Conservation (phyloP, 1,140 invertebrate genomes). For the Liolophura sinensis region DNA sequence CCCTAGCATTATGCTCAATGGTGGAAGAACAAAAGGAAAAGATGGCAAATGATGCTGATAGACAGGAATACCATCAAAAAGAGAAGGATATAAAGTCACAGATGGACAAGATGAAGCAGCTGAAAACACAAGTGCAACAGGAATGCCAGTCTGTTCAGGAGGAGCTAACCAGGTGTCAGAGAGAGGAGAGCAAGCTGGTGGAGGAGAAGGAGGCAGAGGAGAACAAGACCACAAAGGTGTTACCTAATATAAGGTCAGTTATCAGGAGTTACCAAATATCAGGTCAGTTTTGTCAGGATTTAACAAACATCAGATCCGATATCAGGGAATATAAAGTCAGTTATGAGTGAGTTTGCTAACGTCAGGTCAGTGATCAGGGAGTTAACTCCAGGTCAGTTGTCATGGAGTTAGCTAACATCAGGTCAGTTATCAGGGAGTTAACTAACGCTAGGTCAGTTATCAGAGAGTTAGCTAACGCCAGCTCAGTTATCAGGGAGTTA, state of each 20-base stretch:
- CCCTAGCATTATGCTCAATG: constrained; percentile 4
- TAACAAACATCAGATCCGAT: not conserved
- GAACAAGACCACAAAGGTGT: constrained; percentile 18
- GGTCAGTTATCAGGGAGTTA: no score
- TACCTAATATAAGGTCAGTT: constrained; percentile 27
- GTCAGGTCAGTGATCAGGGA: no score
- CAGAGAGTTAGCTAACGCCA: no score
- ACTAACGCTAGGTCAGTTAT: not conserved
- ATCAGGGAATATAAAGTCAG: no score
- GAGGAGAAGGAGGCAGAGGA: constrained; percentile 15
- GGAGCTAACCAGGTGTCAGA: constrained; percentile 9
- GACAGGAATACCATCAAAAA: not conserved
- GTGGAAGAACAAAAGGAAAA: constrained; percentile 19
- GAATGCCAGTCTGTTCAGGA: constrained; percentile 6
- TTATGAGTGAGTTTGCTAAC: no score
- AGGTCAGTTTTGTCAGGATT: not conserved
- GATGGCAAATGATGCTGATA: constrained; percentile 14
- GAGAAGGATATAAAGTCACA: constrained; percentile 11
- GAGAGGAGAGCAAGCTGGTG: constrained; percentile 12
- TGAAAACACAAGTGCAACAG: constrained; percentile 2
- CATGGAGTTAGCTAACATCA: no score
- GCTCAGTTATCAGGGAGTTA: no score
- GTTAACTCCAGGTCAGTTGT: no score
- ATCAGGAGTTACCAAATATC: constrained; percentile 3
- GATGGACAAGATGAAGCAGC: constrained; percentile 12